These are phyloP conservation scores for Aplodontia rufa DNA, from an alignment of 2,113 vertebrate species.

Conservation along the genomic window DNA sequence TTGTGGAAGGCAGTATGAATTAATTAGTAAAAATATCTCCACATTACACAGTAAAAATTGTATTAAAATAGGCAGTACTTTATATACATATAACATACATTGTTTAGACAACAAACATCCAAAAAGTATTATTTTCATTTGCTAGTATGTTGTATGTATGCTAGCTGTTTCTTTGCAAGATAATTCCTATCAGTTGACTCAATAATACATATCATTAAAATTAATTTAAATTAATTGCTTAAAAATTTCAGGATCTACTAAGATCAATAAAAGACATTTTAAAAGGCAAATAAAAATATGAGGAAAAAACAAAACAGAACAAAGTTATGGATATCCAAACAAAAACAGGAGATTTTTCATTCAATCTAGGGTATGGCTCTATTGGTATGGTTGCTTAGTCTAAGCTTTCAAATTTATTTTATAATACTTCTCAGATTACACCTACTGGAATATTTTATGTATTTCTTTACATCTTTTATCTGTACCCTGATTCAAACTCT, in stretches of 20 bases:
- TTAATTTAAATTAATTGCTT: background rate
- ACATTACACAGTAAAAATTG: background rate
- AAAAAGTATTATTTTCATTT: background rate
- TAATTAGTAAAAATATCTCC: background rate
- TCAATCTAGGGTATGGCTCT: background rate
- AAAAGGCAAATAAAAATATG: conserved; percentile 15
- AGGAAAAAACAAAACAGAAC: background rate
- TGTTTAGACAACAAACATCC: background rate
- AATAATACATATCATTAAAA: background rate
- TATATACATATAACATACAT: background rate
- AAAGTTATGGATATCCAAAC: background rate
- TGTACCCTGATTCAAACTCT: background rate
- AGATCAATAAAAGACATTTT: conserved; percentile 2
- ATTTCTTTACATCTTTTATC: background rate
- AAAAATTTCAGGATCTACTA: background rate
- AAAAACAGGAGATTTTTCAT: background rate
- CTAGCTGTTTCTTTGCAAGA: background rate
- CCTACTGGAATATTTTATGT: background rate
- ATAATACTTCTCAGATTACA: background rate
- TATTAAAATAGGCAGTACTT: background rate
- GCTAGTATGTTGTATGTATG: background rate
- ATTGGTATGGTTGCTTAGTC: background rate
- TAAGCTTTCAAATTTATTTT: background rate
- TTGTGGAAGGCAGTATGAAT: background rate
- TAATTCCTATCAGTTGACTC: background rate